Base-by-base conservation (phyloP, 1,140 invertebrate species). In the Macrobrachium nipponense region DNA sequence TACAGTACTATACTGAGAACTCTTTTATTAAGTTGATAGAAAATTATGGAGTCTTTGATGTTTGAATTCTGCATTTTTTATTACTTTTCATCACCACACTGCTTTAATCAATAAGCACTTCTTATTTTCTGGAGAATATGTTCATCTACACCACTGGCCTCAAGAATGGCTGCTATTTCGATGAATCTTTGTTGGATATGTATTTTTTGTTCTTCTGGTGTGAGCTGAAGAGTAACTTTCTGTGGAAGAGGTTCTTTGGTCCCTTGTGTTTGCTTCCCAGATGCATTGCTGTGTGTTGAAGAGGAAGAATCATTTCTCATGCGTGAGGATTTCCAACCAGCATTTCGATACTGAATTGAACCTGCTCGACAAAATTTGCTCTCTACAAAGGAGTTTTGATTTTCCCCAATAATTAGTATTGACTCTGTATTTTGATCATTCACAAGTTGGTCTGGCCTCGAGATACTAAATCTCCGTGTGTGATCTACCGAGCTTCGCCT, bases 321-420 rank as follows among this genome's bases (percentile, higher is more conserved):
- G 5, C 59, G 77, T 7, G 84, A 75, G n/a, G 76, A 72, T 66
- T 86, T 86, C 84, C 84, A 86, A 3, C 84, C 84, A n/a, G 66
- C 58, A 86, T 86, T 86, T 23, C 77, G 84, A 73, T 86, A 86
- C 23, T 86, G 77, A 44, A 78, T 44, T 18, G 84, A 86, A 58
- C 84, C 77, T 20, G 80, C 60, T 11, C 84, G 64, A 58, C 62
- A 79, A 27, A 86, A 86, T 43, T 75, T 80, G 44, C 77, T 80
- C 70, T 86, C 51, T 44, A 80, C 60, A 58, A 73, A 78, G 5
- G 84, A 86, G 17, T 72, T 78, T 12, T 66, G 51, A 20, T 62
- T 27, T 64, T 80, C 75, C 11, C 68, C 84, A 51, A n/a, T 76
- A 11, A 80, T 17, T 20, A 80, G 64, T 80, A n/a, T 43, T 2